Base-by-base conservation (phyloP, 2,888 invertebrate genomes). In the Tetanocera ferruginea region DNA sequence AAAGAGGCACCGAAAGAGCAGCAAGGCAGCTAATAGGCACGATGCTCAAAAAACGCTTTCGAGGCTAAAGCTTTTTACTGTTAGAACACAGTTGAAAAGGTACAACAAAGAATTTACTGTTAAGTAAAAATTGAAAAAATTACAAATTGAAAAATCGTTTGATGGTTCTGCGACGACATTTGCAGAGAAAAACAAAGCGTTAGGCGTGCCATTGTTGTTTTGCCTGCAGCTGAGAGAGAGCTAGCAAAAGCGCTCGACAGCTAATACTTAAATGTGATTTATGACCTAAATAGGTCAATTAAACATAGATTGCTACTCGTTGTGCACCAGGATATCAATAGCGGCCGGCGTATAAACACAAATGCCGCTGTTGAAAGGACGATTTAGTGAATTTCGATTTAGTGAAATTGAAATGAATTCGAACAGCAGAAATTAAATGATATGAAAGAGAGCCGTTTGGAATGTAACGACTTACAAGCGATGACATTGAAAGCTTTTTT, bases 241-340 rank as follows among this genome's bases (percentile, higher is more conserved):
- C 71, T 72, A 19, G 43, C 23, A 43, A 60, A 62, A 23, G n/a
- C 34, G 64, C 75, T 62, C 25, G 64, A 76, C 60, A 62, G 49
- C 31, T 19, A 73, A 84, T 80, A 81, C 81, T 84, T 83, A 80
- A 83, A 83, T 81, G 86, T 86, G 84, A 86, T 86, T 85, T 86
- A 86, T 85, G 83, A 81, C 79, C 73, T 71, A 85, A 85, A 84
- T 86, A 83, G 85, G 83, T 86, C 85, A 85, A 85, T 86, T 85
- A 86, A 85, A 82, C 84, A 84, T 84, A 86, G 86, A 85, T 86
- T 85, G 81, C 79, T 64, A 37, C 79, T 76, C 55, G 51, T 37
- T 17, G n/a, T n/a, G 67, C n/a, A 23, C 19, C 11, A 37, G 43
- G 37, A 19, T 67, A 37, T 19, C 37, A 19, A 67, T n/a, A 9